Percentiles rank a stretch among this genome's conserved stretches.
phyloP scores from a whole-genome alignment of 2,113 vertebrate species.

The Phasianus colchicus region DNA sequence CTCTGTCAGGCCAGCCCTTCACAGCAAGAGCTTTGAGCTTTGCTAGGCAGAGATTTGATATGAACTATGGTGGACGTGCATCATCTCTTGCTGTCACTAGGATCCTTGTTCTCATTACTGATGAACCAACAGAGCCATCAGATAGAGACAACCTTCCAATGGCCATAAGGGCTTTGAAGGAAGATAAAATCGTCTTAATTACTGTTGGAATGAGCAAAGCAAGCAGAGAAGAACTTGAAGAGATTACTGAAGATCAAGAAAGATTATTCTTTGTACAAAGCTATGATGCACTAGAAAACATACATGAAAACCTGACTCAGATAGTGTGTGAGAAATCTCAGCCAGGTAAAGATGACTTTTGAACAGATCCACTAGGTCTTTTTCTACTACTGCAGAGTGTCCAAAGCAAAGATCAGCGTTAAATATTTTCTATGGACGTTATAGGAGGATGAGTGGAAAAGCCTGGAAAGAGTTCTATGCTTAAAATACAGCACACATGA shows the following conservation, averaged over 20 bases:
- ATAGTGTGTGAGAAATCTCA: conserved; percentile 77
- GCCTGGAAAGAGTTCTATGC: background rate
- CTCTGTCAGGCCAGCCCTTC: conserved; percentile 51
- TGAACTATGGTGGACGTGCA: conserved; percentile 66
- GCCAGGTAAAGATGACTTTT: conserved; percentile 73
- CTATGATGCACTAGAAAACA: conserved; percentile 69
- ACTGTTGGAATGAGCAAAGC: conserved; percentile 78
- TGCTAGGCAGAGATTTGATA: conserved; percentile 67
- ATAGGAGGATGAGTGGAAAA: background rate
- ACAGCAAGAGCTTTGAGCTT: conserved; percentile 77
- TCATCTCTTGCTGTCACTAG: conserved; percentile 54
- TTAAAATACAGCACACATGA: background rate
- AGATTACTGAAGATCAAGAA: conserved; percentile 61
- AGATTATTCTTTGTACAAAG: conserved; percentile 76
- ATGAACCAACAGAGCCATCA: conserved; percentile 67
- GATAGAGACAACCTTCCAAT: conserved; percentile 41
- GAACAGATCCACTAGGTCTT: background rate
- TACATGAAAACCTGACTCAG: conserved; percentile 73
- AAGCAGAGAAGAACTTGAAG: conserved; percentile 68
- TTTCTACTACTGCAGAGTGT: background rate
- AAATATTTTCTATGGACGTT: background rate
- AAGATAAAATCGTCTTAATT: conserved; percentile 68
- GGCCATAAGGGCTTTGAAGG: conserved; percentile 43
- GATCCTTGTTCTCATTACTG: conserved; percentile 83
- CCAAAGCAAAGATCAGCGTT: background rate